Conservation (phyloP, 2,888 invertebrate genomes). For the Lomographa bimaculata region DNA sequence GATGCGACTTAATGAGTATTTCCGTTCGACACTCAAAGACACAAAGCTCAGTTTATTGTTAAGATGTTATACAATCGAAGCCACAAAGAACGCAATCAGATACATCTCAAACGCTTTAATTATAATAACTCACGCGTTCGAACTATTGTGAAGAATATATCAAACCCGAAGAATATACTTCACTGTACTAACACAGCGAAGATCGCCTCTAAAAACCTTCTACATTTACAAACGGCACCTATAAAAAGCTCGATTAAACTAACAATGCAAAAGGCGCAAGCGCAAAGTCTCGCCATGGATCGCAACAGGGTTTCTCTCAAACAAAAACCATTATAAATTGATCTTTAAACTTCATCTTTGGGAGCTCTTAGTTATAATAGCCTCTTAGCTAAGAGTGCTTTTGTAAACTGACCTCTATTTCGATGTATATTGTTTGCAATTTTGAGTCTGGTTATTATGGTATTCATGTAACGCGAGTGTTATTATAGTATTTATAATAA, state of each 20-base stretch:
- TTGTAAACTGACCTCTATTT: conserved; percentile 2
- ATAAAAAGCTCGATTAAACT: conserved; percentile 78
- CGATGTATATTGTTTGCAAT: background rate
- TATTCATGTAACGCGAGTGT: too few species aligned
- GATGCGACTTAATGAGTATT: too few species aligned
- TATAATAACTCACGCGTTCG: background rate
- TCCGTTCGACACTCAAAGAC: too few species aligned
- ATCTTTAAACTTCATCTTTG: conserved; percentile 17
- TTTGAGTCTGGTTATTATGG: conserved; percentile 1
- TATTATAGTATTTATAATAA: too few species aligned
- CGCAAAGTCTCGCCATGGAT: conserved; percentile 74
- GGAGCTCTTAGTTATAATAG: background rate
- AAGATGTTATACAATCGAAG: too few species aligned
- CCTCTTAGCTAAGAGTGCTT: background rate
- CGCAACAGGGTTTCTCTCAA: conserved; percentile 70
- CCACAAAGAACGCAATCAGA: too few species aligned
- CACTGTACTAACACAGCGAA: background rate
- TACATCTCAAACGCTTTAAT: too few species aligned
- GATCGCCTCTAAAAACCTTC: conserved; percentile 40
- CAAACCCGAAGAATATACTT: background rate
- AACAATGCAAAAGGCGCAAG: conserved; percentile 70
- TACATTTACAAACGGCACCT: conserved; percentile 58
- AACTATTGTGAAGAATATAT: too few species aligned
- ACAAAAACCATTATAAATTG: conserved; percentile 36
- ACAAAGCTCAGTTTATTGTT: too few species aligned